Evolutionary conservation across 2,797 vertebrate genomes (phyloP).

Genomic region (Hydrolagus colliei): DNA sequence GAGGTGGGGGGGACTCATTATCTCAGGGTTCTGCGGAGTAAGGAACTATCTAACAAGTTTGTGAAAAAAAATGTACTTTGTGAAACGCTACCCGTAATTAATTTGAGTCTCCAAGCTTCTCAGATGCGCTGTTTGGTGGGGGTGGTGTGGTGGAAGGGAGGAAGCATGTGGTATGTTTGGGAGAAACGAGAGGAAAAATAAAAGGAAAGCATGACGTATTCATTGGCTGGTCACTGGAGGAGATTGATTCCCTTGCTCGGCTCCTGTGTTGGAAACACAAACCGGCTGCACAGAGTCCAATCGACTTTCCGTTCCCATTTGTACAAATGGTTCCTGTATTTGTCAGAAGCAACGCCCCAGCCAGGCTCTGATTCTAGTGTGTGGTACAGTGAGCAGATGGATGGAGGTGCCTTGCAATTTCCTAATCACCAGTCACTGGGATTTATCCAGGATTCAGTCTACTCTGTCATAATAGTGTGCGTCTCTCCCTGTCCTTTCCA

Average conservation of each 20-base stretch:
- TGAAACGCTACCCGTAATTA: neutral
- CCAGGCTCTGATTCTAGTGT: neutral
- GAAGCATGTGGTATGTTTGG: neutral
- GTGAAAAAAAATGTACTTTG: neutral
- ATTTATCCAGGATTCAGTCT: neutral
- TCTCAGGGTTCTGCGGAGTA: conserved; percentile 57
- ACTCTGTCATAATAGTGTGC: neutral
- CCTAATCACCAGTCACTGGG: too few species aligned
- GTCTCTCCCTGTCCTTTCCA: neutral
- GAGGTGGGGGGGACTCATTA: conserved; percentile 53
- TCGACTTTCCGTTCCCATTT: too few species aligned
- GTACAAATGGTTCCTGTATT: too few species aligned
- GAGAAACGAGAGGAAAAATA: neutral
- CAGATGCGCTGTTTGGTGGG: neutral
- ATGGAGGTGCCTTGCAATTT: too few species aligned
- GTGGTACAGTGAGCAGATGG: conserved; percentile 2
- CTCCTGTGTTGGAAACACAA: too few species aligned
- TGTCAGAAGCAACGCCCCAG: neutral
- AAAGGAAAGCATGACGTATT: too few species aligned
- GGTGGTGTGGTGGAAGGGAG: neutral
- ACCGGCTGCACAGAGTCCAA: too few species aligned
- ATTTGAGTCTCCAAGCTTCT: neutral
- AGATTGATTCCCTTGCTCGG: too few species aligned
- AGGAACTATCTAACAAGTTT: conserved; percentile 48
- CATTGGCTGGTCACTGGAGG: too few species aligned